These are phyloP conservation scores for Apocrypta bakeri DNA, from an alignment of 1,140 invertebrate species.

Conservation along the genomic window DNA sequence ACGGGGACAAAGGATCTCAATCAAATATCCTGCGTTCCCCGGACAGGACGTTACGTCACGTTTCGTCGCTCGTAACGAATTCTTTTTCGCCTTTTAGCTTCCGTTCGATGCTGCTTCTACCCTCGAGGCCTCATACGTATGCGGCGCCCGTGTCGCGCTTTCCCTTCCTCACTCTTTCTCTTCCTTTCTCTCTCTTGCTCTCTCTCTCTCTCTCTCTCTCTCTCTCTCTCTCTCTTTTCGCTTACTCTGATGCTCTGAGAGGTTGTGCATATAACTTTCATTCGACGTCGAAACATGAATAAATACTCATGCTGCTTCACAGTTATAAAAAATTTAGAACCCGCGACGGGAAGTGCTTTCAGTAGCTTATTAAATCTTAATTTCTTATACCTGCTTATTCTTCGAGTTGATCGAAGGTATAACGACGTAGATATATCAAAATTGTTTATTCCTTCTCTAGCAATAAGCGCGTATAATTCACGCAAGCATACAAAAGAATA, in stretches of 20 bases:
- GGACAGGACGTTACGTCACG: not conserved
- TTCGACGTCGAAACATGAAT: not conserved
- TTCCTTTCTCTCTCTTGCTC: too few species aligned
- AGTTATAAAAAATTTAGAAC: not conserved
- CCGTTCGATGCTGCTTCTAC: not conserved
- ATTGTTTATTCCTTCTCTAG: not conserved
- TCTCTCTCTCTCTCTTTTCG: too few species aligned
- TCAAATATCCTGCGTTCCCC: slow-evolving; percentile 23
- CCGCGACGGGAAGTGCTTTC: not conserved
- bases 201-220: too few species aligned
- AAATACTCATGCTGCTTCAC: not conserved
- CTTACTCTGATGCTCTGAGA: not conserved
- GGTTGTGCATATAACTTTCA: not conserved
- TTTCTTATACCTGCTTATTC: not conserved
- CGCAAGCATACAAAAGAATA: not conserved
- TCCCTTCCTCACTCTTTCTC: too few species aligned
- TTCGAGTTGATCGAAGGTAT: too few species aligned
- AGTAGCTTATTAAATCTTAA: not conserved
- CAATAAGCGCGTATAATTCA: not conserved
- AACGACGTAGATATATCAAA: not conserved
- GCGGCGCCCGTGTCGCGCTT: not conserved
- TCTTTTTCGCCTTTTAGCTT: not conserved
- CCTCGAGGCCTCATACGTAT: slow-evolving; percentile 26
- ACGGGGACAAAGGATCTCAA: slow-evolving; percentile 43
- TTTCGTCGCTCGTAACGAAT: slow-evolving; percentile 32